These are phyloP conservation scores for Cosmopolites sordidus DNA, from an alignment of 2,888 invertebrate species.

Conservation along the genomic window DNA sequence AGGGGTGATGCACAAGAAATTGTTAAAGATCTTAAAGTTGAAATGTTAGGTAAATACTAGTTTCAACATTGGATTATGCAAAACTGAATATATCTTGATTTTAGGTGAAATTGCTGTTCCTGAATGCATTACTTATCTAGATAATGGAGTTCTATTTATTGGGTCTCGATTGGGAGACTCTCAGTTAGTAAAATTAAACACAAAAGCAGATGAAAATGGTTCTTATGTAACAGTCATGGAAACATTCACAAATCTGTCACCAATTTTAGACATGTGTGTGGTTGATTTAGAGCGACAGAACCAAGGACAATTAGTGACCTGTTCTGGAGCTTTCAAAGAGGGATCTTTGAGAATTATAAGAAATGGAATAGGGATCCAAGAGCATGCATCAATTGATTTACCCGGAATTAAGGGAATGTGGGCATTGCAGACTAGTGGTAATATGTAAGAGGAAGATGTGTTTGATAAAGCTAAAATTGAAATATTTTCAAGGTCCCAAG, in stretches of 20 bases:
- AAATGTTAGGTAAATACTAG: conserved; percentile 68
- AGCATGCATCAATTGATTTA: conserved; percentile 95
- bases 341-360: conserved; percentile 95
- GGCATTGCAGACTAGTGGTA: conserved; percentile 74
- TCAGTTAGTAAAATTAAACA: conserved; percentile 85
- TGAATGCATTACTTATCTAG: conserved; percentile 95
- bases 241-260: conserved; percentile 93
- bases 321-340: conserved; percentile 96
- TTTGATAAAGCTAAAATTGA: too few species aligned
- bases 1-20: conserved; percentile 69
- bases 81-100: too few species aligned
- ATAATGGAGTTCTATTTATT: conserved; percentile 95
- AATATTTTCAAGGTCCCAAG: conserved; percentile 31
- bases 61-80: background rate
- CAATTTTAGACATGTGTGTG: conserved; percentile 96
- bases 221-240: conserved; percentile 94
- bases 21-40: conserved; percentile 91
- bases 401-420: conserved; percentile 98
- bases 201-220: conserved; percentile 76
- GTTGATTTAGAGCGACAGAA: conserved; percentile 96
- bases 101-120: conserved; percentile 86
- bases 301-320: conserved; percentile 96
- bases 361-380: conserved; percentile 98
- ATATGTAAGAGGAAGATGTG: too few species aligned
- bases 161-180: conserved; percentile 97